Percentiles rank a stretch among this genome's conserved stretches.
These are phyloP conservation scores for Oophaga sylvatica DNA, from an alignment of 2,797 vertebrate genomes.

Conservation along the genomic window DNA sequence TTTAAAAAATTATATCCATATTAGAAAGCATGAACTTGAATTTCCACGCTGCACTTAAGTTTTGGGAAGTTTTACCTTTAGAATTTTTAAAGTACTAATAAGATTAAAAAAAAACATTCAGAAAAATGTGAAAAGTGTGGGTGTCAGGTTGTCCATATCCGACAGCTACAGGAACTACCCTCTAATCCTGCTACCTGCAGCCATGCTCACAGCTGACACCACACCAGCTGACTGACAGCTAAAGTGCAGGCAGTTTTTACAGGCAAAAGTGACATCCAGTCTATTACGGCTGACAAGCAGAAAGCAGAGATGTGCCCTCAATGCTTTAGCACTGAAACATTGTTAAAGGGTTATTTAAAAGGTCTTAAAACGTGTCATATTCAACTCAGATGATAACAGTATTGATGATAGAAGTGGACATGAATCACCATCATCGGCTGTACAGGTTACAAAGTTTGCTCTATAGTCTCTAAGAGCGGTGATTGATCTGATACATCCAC, in stretches of 20 bases:
- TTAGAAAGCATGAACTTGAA: too few species aligned
- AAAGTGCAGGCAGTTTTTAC: conserved; percentile 96
- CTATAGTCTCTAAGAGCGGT: conserved; percentile 72
- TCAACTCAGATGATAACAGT: conserved; percentile 99
- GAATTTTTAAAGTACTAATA: conserved; percentile 73
- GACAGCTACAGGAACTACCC: conserved; percentile 99
- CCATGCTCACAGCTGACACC: conserved; percentile 96
- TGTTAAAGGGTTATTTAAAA: conserved; percentile 98
- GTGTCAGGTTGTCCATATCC: conserved; percentile 99
- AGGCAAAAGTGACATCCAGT: conserved; percentile 99
- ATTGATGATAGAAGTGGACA: conserved; percentile 98
- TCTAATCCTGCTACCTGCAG: conserved; percentile 99
- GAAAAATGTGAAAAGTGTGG: conserved; percentile 95
- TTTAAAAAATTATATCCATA: too few species aligned
- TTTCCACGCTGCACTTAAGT: neutral
- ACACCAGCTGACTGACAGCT: conserved; percentile 98
- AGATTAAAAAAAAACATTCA: conserved; percentile 85
- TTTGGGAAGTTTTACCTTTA: conserved; percentile 74
- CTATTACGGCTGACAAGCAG: conserved; percentile 99
- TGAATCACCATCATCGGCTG: conserved; percentile 94
- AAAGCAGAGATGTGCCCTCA: conserved; percentile 98
- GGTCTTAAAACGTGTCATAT: conserved; percentile 97
- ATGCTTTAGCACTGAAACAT: conserved; percentile 93
- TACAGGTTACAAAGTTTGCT: conserved; percentile 84
- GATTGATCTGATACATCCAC: conserved; percentile 32